Evolutionary conservation across 2,113 vertebrate species (phyloP), one percentile per base, ranked within the genome.

Genomic region (Origma solitaria): DNA sequence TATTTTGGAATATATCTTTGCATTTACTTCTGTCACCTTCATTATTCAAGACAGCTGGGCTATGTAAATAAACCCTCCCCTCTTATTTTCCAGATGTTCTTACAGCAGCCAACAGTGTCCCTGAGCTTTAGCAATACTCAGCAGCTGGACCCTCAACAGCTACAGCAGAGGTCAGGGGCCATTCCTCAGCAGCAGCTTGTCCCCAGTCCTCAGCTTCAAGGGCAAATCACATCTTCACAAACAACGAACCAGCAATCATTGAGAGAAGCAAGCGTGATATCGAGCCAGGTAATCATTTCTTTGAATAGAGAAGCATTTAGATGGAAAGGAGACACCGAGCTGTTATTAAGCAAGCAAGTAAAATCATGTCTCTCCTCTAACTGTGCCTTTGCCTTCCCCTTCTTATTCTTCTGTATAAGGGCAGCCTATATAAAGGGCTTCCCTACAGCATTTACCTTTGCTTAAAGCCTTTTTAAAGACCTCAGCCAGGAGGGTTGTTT

Each of bases 41-140:
- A 22, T 79, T 90, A 68, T 33, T 51, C 40, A 56, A 57, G 61
- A 73, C n/a, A 72, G 57, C 49, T 71, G 22, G 28, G 11, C 31
- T 72, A 27, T 9, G 20, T 72, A 81, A 96, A 77, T 61, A 90
- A 92, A 58, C 58, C 15, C 38, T 49, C 27, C 20, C 16, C 13
- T 30, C 82, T 93, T 94, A 78, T 82, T 87, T 95, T 95, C 60
- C 94, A 98, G 98, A 98, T 98, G 97, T 97, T 98, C 82, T 88
- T 98, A 51, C 97, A 98, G 92, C 98, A 98, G 76, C 97, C 98
- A 0, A 61, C 94, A 0, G 87, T 97, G 20, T 97, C 98, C 51
- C 89, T 98, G 95, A 98, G 94, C 94, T 97, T 98, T 53, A 95
- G 94, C 90, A 97, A 92, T 27, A 44, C 97, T 40, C 97, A 95